Base-by-base conservation (phyloP, 2,888 invertebrate genomes). In the Dolomedes plantarius region DNA sequence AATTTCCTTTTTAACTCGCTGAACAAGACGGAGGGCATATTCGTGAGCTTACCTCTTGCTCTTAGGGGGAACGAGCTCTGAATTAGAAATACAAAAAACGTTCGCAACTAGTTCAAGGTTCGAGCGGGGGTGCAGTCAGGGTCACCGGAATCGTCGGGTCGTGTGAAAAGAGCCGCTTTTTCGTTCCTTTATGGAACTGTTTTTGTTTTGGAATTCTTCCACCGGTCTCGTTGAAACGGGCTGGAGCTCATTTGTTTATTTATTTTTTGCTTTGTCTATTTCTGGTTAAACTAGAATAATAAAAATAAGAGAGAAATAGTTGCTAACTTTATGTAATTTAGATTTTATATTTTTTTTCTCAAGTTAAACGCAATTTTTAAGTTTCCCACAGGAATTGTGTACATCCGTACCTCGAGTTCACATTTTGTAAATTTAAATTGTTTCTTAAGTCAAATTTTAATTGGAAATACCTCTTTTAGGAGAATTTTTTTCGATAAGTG, bases 91-190 rank as follows among this genome's bases (percentile, higher is more conserved):
- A 78, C 72, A 80, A 80, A 73, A 80, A 72, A 72, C 73, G 74
- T 68, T 69, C 68, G 67, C 74, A 81, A 81, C 81, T 81, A 74
- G 81, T 81, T 81, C 81, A 74, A 81, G 81, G 74, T 74, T 81
- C 81, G 74, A 67, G 32, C 56, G 56, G 50, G 65, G 74, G 67
- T 74, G 81, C 75, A 71, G 68, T 69, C 83, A 77, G 76, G 83
- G 83, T 77, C 77, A 83, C 69, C 46, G 62, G 46, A 78, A 78
- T 56, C 80, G 32, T 46, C 73, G 75, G 76, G 82, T 82, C 82
- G 82, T 82, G 82, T 64, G 82, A 82, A 82, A 82, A 76, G 39
- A 76, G 46, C 62, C 76, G 75, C 62, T 75, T 69, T 73, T 80
- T 81, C 68, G 28, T 64, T 64, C 71, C 56, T 75, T 71, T 64